These are phyloP conservation scores for Ptilonorhynchus violaceus DNA, from an alignment of 2,113 vertebrate genomes.

Conservation along the genomic window DNA sequence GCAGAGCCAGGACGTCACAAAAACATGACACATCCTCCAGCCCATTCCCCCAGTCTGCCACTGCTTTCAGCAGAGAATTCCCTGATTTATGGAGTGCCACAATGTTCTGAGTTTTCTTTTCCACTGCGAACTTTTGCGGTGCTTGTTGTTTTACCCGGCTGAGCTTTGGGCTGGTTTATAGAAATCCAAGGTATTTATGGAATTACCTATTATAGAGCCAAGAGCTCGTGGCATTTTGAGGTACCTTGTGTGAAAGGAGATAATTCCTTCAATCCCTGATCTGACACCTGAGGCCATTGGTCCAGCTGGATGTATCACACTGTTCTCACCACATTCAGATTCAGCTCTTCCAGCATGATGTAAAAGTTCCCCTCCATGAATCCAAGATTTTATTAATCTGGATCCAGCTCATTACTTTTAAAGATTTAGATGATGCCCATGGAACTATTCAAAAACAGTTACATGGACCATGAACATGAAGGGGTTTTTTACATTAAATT, in stretches of 20 bases:
- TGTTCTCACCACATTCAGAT: not conserved
- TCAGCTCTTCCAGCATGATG: not conserved
- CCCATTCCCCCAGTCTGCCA: not conserved
- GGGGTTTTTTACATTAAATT: not conserved
- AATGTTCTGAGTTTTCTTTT: not conserved
- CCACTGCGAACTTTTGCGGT: not conserved
- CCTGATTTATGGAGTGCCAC: not conserved
- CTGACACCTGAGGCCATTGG: not conserved
- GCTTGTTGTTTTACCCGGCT: not conserved
- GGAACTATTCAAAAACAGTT: not conserved
- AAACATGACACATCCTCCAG: not conserved
- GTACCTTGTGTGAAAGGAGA: not conserved
- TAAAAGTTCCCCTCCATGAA: not conserved
- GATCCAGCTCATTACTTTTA: not conserved
- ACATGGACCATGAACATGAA: not conserved
- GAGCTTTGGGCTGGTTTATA: not conserved
- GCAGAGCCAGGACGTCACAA: not conserved
- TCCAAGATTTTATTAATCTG: not conserved
- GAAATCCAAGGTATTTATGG: not conserved
- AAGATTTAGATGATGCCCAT: not conserved
- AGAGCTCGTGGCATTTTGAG: not conserved
- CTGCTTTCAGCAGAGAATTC: not conserved
- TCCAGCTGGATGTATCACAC: not conserved
- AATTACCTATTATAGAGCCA: not conserved
- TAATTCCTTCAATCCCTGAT: not conserved